A percentile compares a stretch with the other conserved stretches of the same genome.
Evolutionary conservation across 2,797 vertebrate species (phyloP).

Genomic region (Alfaro cultratus): DNA sequence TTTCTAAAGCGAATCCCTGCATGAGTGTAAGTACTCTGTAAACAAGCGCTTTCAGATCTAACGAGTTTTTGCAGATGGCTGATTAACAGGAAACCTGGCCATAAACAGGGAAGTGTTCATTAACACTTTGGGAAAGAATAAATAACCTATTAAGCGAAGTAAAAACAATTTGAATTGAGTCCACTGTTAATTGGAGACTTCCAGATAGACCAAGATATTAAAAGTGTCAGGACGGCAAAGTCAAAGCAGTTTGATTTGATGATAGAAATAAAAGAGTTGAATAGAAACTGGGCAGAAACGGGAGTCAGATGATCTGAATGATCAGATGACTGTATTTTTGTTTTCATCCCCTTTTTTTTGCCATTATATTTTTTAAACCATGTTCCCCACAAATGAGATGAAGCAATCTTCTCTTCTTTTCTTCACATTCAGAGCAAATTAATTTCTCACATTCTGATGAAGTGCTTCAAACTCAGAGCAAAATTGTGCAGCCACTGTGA

Average conservation of each 20-base stretch:
- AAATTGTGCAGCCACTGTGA: constrained; percentile 22
- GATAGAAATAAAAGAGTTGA: neutral
- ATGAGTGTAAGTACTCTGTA: neutral
- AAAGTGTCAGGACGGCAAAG: neutral
- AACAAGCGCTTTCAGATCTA: neutral
- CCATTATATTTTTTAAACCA: neutral
- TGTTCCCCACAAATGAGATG: constrained; percentile 2
- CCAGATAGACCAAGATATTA: neutral
- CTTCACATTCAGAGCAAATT: neutral
- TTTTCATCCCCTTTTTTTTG: too few species aligned
- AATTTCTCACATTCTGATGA: neutral
- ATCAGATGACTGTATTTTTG: neutral
- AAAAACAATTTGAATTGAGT: neutral
- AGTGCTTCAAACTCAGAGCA: neutral
- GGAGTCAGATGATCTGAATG: neutral
- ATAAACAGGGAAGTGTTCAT: neutral
- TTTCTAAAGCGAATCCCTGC: neutral
- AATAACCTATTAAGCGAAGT: neutral
- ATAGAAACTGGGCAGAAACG: neutral
- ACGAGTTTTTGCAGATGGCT: neutral
- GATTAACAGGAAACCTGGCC: neutral
- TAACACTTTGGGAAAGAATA: neutral
- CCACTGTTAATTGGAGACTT: neutral
- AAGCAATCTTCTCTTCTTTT: neutral
- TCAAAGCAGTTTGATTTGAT: neutral